A percentile compares a stretch with the other conserved stretches of the same genome.
Evolutionary conservation across 2,797 vertebrate genomes (phyloP).

Genomic region (Pseudomugil tenellus): DNA sequence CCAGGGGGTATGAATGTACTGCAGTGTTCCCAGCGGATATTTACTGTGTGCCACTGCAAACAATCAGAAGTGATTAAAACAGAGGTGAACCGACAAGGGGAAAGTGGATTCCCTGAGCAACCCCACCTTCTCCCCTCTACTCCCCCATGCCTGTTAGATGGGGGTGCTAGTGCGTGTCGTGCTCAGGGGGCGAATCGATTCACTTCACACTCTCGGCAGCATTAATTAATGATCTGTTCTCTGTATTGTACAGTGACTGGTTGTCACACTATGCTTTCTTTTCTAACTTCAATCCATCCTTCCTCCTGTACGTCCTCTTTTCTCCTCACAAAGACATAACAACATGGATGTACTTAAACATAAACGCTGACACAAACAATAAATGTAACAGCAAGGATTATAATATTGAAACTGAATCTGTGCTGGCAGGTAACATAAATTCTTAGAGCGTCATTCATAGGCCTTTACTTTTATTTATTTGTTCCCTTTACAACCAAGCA

Average conservation of each 20-base stretch:
- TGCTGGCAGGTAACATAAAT: constrained; percentile 78
- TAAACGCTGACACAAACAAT: constrained; percentile 78
- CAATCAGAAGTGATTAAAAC: constrained; percentile 81
- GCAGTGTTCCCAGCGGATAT: constrained; percentile 50
- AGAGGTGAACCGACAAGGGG: constrained; percentile 74
- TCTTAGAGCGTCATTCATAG: constrained; percentile 75
- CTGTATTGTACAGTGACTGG: constrained; percentile 65
- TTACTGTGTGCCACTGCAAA: constrained; percentile 71
- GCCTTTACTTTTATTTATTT: constrained; percentile 82
- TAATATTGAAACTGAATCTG: constrained; percentile 74
- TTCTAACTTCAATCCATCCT: constrained; percentile 52
- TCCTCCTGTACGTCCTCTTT: constrained; percentile 27
- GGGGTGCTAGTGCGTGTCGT: constrained; percentile 72
- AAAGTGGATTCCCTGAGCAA: constrained; percentile 37
- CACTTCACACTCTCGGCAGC: constrained; percentile 76
- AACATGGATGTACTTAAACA: constrained; percentile 69
- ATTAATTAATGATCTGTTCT: constrained; percentile 80
- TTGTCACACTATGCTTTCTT: constrained; percentile 62
- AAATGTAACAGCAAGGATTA: constrained; percentile 78
- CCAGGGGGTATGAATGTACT: constrained; percentile 35
- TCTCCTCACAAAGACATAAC: constrained; percentile 66
- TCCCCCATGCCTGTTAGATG: constrained; percentile 55
- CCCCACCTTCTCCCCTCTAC: constrained; percentile 11
- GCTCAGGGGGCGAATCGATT: constrained; percentile 78
- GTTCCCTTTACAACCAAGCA: constrained; percentile 82